Base-by-base conservation (phyloP, 1,140 invertebrate species). In the Lucilia sericata region DNA sequence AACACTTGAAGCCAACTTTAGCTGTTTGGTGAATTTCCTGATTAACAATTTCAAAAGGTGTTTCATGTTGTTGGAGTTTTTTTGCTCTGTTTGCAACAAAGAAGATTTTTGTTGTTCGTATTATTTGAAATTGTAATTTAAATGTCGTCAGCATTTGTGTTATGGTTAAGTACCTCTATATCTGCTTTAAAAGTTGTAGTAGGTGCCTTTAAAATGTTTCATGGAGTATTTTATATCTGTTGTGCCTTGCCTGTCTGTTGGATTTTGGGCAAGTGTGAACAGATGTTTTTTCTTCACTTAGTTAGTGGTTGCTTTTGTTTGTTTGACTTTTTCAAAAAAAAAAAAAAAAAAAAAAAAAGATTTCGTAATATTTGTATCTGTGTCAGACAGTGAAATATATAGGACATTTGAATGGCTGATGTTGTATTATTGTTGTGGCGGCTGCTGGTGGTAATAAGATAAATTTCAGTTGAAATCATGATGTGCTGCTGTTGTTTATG, bases 351-450 rank as follows among this genome's bases (percentile, higher is more conserved):
- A 10, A n/a, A 17, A 60, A 30, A 30, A 60, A 60, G 55, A 60
- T 60, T 60, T 60, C n/a, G 55, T 60, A 60, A 60, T 60, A 60
- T 14, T 14, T 14, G 13, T 14, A n/a, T 8, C 42, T 42, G 14
- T 60, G 13, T 60, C 55, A 60, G 55, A n/a, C 55, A 60, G 14
- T 60, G 55, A 60, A 60, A 60, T 60, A 60, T 60, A 60, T 60
- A n/a, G 55, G 55, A 60, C 55, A 60, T 30, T 30, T 30, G 25
- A 30, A 30, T 30, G 25, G 25, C 25, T 30, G 25, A 30, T 30
- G 25, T 30, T 30, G 25, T 30, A 3, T 30, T 30, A 30, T 17
- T 60, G 8, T 60, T 14, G 2, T n/a, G 14, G 55, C 55, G n/a
- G 55, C 14, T 17, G 55, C n/a, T 60, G 55, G 5, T n/a, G 55